These are phyloP conservation scores for Hydropsyche tenuis DNA, from an alignment of 1,140 invertebrate species.

Conservation along the genomic window DNA sequence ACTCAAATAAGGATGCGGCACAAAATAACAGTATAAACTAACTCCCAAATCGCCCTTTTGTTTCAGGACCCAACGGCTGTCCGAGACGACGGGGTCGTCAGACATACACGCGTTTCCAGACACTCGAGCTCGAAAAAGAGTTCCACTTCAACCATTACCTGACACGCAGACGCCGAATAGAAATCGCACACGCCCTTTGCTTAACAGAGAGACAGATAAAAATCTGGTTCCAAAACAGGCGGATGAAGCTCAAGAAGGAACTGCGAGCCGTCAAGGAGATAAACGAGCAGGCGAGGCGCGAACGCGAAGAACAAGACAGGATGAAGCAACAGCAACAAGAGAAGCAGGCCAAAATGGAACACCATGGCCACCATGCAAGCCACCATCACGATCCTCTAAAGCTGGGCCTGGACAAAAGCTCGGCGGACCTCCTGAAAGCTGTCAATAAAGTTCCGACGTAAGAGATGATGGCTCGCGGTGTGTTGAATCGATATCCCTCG, in stretches of 20 bases:
- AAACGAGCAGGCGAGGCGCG: slow-evolving; percentile 89
- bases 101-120: slow-evolving; percentile 96
- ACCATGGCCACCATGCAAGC: slow-evolving; percentile 63
- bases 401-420: slow-evolving; percentile 69
- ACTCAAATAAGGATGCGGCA: too few species aligned
- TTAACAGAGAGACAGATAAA: slow-evolving; percentile 96
- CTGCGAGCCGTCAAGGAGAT: slow-evolving; percentile 91
- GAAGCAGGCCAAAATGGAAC: slow-evolving; percentile 77
- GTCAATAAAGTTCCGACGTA: slow-evolving; percentile 73
- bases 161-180: slow-evolving; percentile 92
- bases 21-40: too few species aligned
- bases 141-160: slow-evolving; percentile 99
- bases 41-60: too few species aligned
- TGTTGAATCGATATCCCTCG: neutral
- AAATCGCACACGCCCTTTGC: slow-evolving; percentile 95
- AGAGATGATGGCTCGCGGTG: slow-evolving; percentile 47
- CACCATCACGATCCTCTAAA: slow-evolving; percentile 66
- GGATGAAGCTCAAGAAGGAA: slow-evolving; percentile 99
- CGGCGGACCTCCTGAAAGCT: slow-evolving; percentile 69
- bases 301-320: slow-evolving; percentile 88
- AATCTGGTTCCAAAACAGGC: slow-evolving; percentile 96
- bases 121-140: slow-evolving; percentile 95
- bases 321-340: slow-evolving; percentile 89
- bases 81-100: slow-evolving; percentile 91
- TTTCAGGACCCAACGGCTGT: slow-evolving; percentile 94